These are phyloP conservation scores for Brachymystax lenok DNA, from an alignment of 2,797 vertebrate genomes.

Conservation along the genomic window DNA sequence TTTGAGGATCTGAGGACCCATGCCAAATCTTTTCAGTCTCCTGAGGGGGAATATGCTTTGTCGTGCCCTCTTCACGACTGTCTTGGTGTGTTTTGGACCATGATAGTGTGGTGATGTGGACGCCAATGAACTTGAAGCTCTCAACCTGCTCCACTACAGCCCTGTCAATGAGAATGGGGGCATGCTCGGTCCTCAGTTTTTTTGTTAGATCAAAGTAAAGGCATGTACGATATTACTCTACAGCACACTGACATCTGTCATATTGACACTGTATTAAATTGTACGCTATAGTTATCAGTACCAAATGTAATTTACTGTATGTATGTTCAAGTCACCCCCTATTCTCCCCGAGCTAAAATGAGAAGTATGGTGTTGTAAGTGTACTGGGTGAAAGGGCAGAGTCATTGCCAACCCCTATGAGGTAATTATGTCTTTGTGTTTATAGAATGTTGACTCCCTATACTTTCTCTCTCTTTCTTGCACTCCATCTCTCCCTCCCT, in stretches of 20 bases:
- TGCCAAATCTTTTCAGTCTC: no score
- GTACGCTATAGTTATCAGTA: conserved; percentile 40
- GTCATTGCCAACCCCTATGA: conserved; percentile 72
- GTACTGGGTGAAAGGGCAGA: conserved; percentile 74
- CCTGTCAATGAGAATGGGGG: no score
- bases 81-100: no score
- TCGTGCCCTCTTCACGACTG: no score
- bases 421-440: conserved; percentile 84
- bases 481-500: conserved; percentile 71
- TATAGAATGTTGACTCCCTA: conserved; percentile 75
- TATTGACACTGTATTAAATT: conserved; percentile 19
- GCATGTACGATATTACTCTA: conserved; percentile 43
- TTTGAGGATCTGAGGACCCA: no score
- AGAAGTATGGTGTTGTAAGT: conserved; percentile 56
- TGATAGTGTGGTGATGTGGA: no score
- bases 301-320: conserved; percentile 39
- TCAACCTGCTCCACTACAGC: no score
- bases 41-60: no score
- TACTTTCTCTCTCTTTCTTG: conserved; percentile 60
- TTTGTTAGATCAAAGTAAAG: conserved; percentile 23
- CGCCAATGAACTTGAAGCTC: no score
- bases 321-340: conserved; percentile 53
- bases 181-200: not conserved
- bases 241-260: conserved; percentile 41
- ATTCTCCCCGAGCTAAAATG: conserved; percentile 60